Conservation (phyloP, 2,888 invertebrate species). For the Idaea dimidiata region DNA sequence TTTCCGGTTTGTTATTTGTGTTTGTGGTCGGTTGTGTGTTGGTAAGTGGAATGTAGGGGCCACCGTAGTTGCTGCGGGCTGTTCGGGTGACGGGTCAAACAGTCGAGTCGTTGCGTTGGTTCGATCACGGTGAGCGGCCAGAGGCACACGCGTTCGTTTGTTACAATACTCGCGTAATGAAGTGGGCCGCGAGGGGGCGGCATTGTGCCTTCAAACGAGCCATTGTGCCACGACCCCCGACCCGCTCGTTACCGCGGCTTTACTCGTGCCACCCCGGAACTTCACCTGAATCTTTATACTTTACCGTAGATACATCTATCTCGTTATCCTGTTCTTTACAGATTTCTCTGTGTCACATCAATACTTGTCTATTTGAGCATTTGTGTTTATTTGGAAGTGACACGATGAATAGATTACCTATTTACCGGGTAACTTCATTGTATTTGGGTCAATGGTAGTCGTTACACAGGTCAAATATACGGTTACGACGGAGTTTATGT, state of each 20-base stretch:
- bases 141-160: slow-evolving; percentile 46
- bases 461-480: background rate
- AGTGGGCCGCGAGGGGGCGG: slow-evolving; percentile 76
- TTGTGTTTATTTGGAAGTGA: slow-evolving; percentile 7
- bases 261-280: slow-evolving; percentile 36
- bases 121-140: slow-evolving; percentile 48
- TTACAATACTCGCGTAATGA: slow-evolving; percentile 80
- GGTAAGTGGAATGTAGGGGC: slow-evolving; percentile 3
- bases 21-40: slow-evolving; percentile 8
- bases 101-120: slow-evolving; percentile 47
- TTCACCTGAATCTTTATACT: slow-evolving; percentile 14
- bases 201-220: slow-evolving; percentile 73
- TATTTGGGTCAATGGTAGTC: background rate
- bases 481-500: background rate
- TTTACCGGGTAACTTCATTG: background rate
- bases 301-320: slow-evolving; percentile 5
- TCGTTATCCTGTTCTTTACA: slow-evolving; percentile 34
- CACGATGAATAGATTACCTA: slow-evolving; percentile 3
- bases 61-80: slow-evolving; percentile 33
- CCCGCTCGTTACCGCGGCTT: slow-evolving; percentile 58
- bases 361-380: slow-evolving; percentile 20
- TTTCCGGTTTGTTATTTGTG: slow-evolving; percentile 13
- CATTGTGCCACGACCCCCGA: slow-evolving; percentile 73
- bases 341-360: slow-evolving; percentile 20
- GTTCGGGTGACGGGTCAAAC: slow-evolving; percentile 46